phyloP scores from a whole-genome alignment of 1,140 invertebrate species.

The Acromyrmex heyeri region DNA sequence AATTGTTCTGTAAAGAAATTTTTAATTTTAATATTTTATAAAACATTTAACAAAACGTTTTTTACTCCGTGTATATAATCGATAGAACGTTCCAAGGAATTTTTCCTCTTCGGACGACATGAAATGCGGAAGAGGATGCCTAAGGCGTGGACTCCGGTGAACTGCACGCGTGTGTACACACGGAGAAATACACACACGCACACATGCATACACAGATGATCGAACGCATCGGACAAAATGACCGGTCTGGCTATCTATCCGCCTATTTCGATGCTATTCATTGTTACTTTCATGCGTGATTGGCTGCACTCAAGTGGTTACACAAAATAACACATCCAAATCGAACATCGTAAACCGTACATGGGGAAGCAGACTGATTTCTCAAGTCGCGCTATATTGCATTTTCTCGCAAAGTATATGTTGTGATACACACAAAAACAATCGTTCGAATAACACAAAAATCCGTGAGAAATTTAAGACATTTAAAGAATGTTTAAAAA shows the following conservation, averaged over 20 bases:
- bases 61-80: conserved; percentile 59
- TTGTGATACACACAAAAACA: not conserved
- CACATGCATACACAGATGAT: conserved; percentile 8
- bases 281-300: conserved; percentile 64
- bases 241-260: conserved; percentile 72
- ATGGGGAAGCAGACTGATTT: conserved; percentile 38
- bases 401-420: conserved; percentile 31
- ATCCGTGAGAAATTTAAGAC: not conserved
- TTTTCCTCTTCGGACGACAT: conserved; percentile 73
- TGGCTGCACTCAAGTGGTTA: conserved; percentile 44
- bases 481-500: not conserved
- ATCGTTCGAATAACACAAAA: not conserved
- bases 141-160: conserved; percentile 60
- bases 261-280: conserved; percentile 70
- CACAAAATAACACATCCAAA: conserved; percentile 67
- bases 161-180: not conserved
- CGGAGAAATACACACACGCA: not conserved
- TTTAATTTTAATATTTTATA: not conserved
- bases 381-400: conserved; percentile 52
- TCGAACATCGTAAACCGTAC: not conserved
- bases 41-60: conserved; percentile 38
- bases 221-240: conserved; percentile 67
- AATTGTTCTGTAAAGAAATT: not conserved
- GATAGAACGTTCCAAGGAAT: conserved; percentile 52
- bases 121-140: conserved; percentile 78